These are phyloP conservation scores for Achroia grisella DNA, from an alignment of 1,140 invertebrate genomes.

Conservation along the genomic window DNA sequence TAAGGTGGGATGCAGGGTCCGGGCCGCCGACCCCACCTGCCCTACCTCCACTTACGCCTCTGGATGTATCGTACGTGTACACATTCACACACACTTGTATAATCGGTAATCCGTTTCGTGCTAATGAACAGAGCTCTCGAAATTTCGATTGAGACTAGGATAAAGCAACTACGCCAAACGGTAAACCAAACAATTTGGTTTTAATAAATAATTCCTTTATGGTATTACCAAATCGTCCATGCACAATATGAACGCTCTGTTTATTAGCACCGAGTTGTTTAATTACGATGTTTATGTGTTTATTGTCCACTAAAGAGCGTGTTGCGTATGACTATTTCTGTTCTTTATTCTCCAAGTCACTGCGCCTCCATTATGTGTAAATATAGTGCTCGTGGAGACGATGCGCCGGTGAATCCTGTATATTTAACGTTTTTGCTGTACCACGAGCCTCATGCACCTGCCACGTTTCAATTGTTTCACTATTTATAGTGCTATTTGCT, in stretches of 20 bases:
- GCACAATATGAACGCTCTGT: constrained; percentile 16
- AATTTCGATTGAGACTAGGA: background rate
- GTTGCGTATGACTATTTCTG: background rate
- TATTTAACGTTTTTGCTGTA: background rate
- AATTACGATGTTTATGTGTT: constrained; percentile 1
- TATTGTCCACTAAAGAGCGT: background rate
- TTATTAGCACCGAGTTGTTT: constrained; percentile 24
- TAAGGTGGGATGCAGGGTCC: constrained; percentile 71
- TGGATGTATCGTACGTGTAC: constrained; percentile 74
- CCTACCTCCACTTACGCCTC: constrained; percentile 74
- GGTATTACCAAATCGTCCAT: constrained; percentile 3
- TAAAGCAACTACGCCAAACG: no score
- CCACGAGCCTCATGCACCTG: background rate
- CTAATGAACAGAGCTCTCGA: constrained; percentile 39
- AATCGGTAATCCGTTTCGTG: constrained; percentile 19
- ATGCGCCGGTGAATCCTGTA: background rate
- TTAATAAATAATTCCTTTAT: no score
- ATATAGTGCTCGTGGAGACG: background rate
- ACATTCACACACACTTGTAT: constrained; percentile 23
- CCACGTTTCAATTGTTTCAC: background rate
- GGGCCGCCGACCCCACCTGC: constrained; percentile 70
- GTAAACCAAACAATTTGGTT: no score
- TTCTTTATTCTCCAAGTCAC: background rate
- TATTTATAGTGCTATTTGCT: background rate
- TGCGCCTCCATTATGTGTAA: background rate